Evolutionary conservation across 2,113 vertebrate species (phyloP), one percentile per base, ranked within the genome.

Genomic region (Gymnogyps californianus): DNA sequence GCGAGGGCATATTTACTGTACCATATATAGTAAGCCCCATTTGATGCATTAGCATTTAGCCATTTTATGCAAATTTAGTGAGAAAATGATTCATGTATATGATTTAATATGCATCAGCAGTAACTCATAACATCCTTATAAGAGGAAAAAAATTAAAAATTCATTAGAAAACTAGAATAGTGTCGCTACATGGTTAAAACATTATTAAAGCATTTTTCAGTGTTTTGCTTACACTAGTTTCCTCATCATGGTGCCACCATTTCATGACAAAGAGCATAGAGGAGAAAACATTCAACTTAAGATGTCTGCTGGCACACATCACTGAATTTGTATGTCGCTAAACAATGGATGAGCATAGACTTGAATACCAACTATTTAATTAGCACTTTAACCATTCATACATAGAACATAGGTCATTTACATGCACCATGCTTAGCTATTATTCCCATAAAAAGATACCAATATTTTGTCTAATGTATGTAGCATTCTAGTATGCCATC

Each of bases 241-340:
- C 98, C 98, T 98, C 98, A 98, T 99, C 98, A 98, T 98, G 98
- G 98, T 99, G 98, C 99, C 99, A 99, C 99, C 99, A 99, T 99
- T 99, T 99, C 99, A 99, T 99, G 98, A 98, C 98, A 98, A 99
- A 99, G 98, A 98, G 98, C 98, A 98, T 95, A 98, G 98, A 98
- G 98, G 98, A 98, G 98, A 98, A 98, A 98, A 98, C 98, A 98
- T 99, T 99, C 98, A 98, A 99, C 98, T 99, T 99, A 99, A 99
- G 99, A 99, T 99, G 99, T 99, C 99, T 98, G 99, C 99, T 99
- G 98, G 98, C 98, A 99, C 98, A 98, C 96, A 95, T 97, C 89
- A 86, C 96, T 98, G 97, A 95, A 96, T 98, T 98, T 97, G 97
- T 98, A 97, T 98, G 93, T 98, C 96, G 98, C 98, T 98, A 97